Base-by-base conservation (phyloP, 2,797 vertebrate species). In the Chiropotes sagulatus region DNA sequence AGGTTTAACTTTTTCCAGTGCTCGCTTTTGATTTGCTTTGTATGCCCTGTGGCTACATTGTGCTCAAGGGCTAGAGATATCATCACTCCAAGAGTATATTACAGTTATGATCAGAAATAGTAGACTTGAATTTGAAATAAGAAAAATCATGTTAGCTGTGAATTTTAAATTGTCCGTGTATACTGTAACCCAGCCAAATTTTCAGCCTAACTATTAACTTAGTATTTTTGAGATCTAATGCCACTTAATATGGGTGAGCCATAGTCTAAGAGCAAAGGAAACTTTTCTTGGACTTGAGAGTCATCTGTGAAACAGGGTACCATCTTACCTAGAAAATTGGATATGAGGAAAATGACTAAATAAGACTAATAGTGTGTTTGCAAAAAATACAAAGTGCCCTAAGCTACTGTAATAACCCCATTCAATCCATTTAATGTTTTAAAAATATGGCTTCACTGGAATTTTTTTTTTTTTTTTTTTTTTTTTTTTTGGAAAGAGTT, bases 1-100 rank as follows among this genome's bases (percentile, higher is more conserved):
- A 91, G 79, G 57, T 95, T 93, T 93, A 52, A 86, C 90, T 93
- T 94, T 92, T 96, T 95, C 39, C 54, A 82, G 39, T 76, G 19
- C 52, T 94, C 48, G n/a, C 64, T 80, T 96, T 97, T 97, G 90
- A 87, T 79, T 97, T 52, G 24, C 39, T 97, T 90, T 97, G 20
- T 94, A 46, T 75, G 61, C 52, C 41, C 76, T 92, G 36, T 89
- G 88, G 64, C 41, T 75, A 50, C 50, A 39, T 95, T 92, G 83
- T 86, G 39, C 46, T 94, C 41, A 72, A 79, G 39, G 36, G 36
- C 72, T 87, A 70, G 85, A 89, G 85, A 94, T 87, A 14, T 58
- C 44, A 58, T 67, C 19, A 39, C 14, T 85, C 41, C 26, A 28
- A 41, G 61, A 83, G 44, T 73, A 22, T 85, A 50, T 93, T 88